phyloP scores from a whole-genome alignment of 2,113 vertebrate species.

The Leiothrix lutea region DNA sequence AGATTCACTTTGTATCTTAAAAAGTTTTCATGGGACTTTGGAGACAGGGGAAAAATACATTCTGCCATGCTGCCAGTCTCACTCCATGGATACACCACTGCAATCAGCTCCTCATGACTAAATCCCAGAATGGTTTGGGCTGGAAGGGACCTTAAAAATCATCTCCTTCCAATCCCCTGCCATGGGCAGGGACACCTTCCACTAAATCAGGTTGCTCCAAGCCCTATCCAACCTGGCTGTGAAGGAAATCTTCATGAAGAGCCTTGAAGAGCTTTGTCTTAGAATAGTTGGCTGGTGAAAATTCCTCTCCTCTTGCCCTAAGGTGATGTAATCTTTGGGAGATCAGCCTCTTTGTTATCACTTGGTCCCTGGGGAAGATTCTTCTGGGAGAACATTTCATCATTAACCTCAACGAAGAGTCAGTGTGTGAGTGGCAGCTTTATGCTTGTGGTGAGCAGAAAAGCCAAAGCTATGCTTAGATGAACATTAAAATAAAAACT shows the following conservation, averaged over 20 bases:
- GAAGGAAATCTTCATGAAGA: background rate
- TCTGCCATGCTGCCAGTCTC: background rate
- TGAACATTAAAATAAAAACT: background rate
- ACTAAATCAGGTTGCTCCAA: background rate
- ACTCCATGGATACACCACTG: no score
- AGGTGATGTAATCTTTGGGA: background rate
- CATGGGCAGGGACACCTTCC: background rate
- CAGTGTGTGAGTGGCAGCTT: background rate
- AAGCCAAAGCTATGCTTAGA: background rate
- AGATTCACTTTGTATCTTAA: background rate
- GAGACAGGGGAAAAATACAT: background rate
- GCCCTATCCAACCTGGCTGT: background rate
- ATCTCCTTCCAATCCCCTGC: background rate
- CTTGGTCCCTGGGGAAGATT: background rate
- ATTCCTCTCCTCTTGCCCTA: background rate
- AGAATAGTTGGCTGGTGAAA: background rate
- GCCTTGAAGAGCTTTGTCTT: background rate
- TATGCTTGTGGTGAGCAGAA: background rate
- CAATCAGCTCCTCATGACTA: background rate
- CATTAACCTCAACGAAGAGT: background rate
- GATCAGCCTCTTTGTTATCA: fast-evolving
- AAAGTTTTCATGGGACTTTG: background rate
- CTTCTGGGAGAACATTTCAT: background rate
- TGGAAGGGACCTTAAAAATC: background rate
- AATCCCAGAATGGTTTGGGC: background rate